Evolutionary conservation across 2,113 vertebrate species (phyloP).

Genomic region (Stegostoma tigrinum): DNA sequence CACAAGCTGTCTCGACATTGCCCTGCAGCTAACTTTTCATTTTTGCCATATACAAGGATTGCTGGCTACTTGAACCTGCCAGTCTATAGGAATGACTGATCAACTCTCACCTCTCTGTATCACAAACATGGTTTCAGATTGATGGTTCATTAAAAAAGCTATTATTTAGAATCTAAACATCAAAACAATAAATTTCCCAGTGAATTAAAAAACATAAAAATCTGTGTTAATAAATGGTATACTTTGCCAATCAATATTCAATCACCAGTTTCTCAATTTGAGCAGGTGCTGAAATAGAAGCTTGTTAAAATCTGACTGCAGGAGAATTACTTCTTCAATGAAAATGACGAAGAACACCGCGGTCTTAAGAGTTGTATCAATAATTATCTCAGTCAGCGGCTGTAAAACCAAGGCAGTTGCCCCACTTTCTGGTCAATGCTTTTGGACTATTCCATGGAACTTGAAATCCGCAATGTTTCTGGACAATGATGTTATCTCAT

Average conservation of each 20-base stretch:
- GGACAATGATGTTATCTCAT: not conserved
- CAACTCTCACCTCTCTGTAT: not conserved
- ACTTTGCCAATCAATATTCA: conserved; percentile 16
- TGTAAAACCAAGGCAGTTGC: not conserved
- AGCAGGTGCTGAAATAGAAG: not conserved
- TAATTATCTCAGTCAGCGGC: not conserved
- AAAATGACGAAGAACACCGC: not conserved
- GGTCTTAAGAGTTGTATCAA: not conserved
- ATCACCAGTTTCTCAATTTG: not conserved
- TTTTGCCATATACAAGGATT: not conserved
- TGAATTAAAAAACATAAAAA: not conserved
- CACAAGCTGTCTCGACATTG: not conserved
- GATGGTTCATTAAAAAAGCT: not conserved
- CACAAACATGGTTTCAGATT: not conserved
- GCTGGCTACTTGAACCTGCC: not conserved
- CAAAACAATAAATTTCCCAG: not conserved
- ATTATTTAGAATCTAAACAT: not conserved
- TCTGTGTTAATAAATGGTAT: not conserved
- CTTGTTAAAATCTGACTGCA: not conserved
- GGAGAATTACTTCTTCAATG: not conserved
- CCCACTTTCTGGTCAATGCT: not conserved
- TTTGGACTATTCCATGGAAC: not conserved
- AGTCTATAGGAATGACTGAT: not conserved
- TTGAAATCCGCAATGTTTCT: not conserved
- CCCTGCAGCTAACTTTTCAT: not conserved